Evolutionary conservation across 1,140 invertebrate genomes (phyloP).

Genomic region (Linepithema humile): DNA sequence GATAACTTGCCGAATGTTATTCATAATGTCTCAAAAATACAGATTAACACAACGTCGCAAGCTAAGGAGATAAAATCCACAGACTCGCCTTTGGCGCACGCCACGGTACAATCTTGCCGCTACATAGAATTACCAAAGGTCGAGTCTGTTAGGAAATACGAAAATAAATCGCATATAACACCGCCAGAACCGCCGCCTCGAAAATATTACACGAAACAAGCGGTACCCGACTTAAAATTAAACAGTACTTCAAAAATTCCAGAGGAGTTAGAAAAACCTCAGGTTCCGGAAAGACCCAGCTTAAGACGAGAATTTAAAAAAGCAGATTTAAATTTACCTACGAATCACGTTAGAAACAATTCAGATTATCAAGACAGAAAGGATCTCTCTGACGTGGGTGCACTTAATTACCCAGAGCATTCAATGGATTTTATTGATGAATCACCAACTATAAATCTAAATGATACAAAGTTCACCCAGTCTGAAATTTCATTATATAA

Average conservation of each 20-base stretch:
- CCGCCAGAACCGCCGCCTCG: slow-evolving; percentile 84
- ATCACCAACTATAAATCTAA: slow-evolving; percentile 42
- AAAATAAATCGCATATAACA: slow-evolving; percentile 74
- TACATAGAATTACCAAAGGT: slow-evolving; percentile 57
- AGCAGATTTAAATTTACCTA: slow-evolving; percentile 47
- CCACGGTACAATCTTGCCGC: slow-evolving; percentile 32
- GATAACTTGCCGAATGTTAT: slow-evolving; percentile 1
- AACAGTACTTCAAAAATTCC: slow-evolving; percentile 37
- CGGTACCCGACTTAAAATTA: slow-evolving; percentile 55
- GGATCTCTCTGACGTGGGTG: slow-evolving; percentile 72
- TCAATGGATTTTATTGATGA: slow-evolving; percentile 76
- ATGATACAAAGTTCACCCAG: slow-evolving; percentile 48
- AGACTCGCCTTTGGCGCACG: slow-evolving; percentile 4
- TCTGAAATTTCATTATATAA: slow-evolving; percentile 43
- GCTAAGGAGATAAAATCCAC: slow-evolving; percentile 36
- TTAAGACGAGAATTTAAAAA: slow-evolving; percentile 66
- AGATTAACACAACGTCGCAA: slow-evolving; percentile 36
- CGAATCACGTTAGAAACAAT: slow-evolving; percentile 51
- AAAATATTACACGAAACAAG: slow-evolving; percentile 79
- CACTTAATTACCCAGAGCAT: slow-evolving; percentile 75
- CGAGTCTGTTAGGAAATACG: slow-evolving; percentile 67
- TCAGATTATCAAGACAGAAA: slow-evolving; percentile 62
- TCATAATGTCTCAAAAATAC: slow-evolving; percentile 48
- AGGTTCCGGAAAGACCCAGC: slow-evolving; percentile 62
- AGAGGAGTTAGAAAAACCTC: slow-evolving; percentile 67